phyloP scores from a whole-genome alignment of 2,113 vertebrate species.

The Aramus guarauna region DNA sequence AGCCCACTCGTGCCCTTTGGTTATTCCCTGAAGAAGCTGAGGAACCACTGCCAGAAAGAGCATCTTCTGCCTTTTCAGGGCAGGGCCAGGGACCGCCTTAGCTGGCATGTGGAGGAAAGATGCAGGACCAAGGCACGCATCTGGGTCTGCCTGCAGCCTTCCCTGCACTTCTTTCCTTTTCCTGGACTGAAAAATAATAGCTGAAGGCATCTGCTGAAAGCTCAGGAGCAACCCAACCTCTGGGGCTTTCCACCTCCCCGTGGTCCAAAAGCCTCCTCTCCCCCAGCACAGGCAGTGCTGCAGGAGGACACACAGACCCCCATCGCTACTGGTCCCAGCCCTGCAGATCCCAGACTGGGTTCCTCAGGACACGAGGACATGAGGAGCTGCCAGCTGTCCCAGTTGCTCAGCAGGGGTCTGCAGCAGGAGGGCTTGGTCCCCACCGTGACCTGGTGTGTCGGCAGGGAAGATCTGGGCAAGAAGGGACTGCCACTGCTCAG shows the following conservation, averaged over 20 bases:
- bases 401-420: neutral
- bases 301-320: neutral
- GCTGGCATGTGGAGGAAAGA: neutral
- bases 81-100: neutral
- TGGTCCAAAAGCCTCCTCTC: neutral
- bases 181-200: neutral
- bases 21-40: neutral
- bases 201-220: neutral
- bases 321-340: neutral
- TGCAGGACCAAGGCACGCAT: fast-evolving
- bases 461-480: neutral
- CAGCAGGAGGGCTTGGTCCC: neutral
- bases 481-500: neutral
- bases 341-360: neutral
- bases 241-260: neutral
- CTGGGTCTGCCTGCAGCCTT: neutral
- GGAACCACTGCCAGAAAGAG: neutral
- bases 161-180: neutral
- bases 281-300: fast-evolving
- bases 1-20: neutral
- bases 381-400: neutral
- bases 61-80: neutral
- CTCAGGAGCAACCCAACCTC: neutral
- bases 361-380: neutral
- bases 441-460: fast-evolving